Conservation (phyloP, 23 tunicate genomes). For the Styela plicata region DNA sequence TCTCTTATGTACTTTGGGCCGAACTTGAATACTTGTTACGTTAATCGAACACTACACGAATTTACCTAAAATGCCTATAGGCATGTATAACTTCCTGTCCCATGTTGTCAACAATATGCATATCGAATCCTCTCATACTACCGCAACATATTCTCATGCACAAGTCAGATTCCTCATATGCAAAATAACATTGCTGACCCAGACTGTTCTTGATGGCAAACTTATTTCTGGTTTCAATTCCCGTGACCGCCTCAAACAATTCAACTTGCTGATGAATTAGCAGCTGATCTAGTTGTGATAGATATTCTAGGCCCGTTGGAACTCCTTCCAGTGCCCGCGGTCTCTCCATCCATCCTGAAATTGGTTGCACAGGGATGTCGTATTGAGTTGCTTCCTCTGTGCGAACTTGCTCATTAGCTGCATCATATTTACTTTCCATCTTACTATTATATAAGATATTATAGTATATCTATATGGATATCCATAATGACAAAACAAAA, state of each 20-base stretch:
- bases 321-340: constrained; percentile 46
- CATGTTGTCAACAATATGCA: constrained; percentile 72
- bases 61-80: constrained; percentile 47
- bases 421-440: background rate
- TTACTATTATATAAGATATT: too few relatives aligned
- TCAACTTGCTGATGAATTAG: constrained; percentile 92
- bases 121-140: constrained; percentile 40
- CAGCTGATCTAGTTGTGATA: constrained; percentile 75
- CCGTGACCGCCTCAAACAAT: constrained; percentile 47
- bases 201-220: constrained; percentile 13
- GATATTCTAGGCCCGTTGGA: constrained; percentile 90
- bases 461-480: too few relatives aligned
- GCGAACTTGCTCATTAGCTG: background rate
- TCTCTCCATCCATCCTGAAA: constrained; percentile 45
- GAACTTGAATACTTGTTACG: too few relatives aligned
- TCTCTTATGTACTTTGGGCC: too few relatives aligned
- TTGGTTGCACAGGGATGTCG: background rate
- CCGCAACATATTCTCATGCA: constrained; percentile 82
- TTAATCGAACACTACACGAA: too few relatives aligned
- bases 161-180: constrained; percentile 60
- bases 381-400: background rate
- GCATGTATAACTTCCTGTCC: constrained; percentile 68
- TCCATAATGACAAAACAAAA: too few relatives aligned
- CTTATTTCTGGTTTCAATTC: constrained; percentile 12
- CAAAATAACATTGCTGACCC: constrained; percentile 30